Evolutionary conservation across 2,113 vertebrate genomes (phyloP), one percentile per base, ranked within the genome.

Genomic region (Mirounga angustirostris): DNA sequence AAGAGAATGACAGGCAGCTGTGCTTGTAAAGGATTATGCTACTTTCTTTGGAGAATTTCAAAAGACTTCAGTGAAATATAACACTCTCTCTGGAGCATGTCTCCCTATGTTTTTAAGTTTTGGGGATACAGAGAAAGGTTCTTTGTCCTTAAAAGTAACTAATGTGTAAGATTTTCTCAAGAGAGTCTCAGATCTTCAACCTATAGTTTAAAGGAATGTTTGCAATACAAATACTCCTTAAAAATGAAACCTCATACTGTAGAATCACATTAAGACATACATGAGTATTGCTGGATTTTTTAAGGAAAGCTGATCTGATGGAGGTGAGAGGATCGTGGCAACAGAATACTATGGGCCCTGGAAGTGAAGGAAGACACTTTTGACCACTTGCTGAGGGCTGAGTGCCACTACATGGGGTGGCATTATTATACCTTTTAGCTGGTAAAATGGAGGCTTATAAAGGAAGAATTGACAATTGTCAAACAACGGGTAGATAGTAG

Each of bases 41-140:
- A 16, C 18, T 65, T 91, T 69, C 40, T 82, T 88, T 36, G 15
- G 46, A 95, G 56, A 82, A 69, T 84, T 89, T 92, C 65, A 85
- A 43, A 92, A 69, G n/a, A 63, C 43, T 87, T 89, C 50, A 92
- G 26, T 24, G 73, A 97, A 88, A 86, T 30, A 52, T 3, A 22
- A 46, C 24, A 79, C 21, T 12, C 10, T 91, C 33, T 71, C 40
- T 43, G 46, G 18, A 89, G 7, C 8, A 19, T 6, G 7, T 30
- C 12, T 96, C 26, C 14, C 4, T 59, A 12, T 52, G 24, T 83
- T 94, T 93, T 83, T 46, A 46, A 84, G 28, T 80, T 89, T 71
- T 3, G 8, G 18, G 24, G 11, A 1, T 85, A 11, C 24, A 71
- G 30, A 86, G 30, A 26, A 18, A 13, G 4, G 9, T 74, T 86